These are phyloP conservation scores for Drosophila bunnanda DNA, from an alignment of 2,888 invertebrate species.

Conservation along the genomic window DNA sequence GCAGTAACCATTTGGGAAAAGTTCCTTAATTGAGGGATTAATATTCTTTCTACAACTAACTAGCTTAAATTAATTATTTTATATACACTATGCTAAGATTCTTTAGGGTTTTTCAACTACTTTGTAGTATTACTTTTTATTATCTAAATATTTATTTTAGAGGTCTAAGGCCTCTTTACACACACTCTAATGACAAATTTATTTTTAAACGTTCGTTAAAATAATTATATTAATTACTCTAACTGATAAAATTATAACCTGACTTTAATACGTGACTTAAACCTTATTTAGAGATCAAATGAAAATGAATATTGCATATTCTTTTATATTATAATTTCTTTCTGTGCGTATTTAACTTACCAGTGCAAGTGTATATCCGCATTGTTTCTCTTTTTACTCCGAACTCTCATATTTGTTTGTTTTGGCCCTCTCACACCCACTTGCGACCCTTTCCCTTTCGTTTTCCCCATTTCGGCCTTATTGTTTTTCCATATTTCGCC, in stretches of 20 bases:
- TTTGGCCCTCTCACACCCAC: slow-evolving; percentile 9
- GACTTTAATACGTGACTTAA: too few relatives aligned
- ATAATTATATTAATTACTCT: too few relatives aligned
- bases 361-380: slow-evolving; percentile 17
- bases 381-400: slow-evolving; percentile 6
- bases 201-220: too few relatives aligned
- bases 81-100: too few relatives aligned
- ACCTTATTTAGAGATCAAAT: not conserved
- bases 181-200: too few relatives aligned
- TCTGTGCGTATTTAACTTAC: slow-evolving; percentile 6
- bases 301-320: not conserved
- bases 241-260: not conserved
- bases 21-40: not conserved
- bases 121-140: too few relatives aligned
- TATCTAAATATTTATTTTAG: too few relatives aligned
- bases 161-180: too few relatives aligned
- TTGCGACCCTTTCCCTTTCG: slow-evolving; percentile 31
- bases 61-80: not conserved
- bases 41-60: not conserved
- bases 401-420: slow-evolving; percentile 11
- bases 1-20: too few relatives aligned
- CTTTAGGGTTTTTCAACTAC: too few relatives aligned
- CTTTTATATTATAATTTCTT: not conserved
- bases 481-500: slow-evolving; percentile 53
- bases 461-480: slow-evolving; percentile 25